Base-by-base conservation (phyloP, 2,888 invertebrate species). In the Macropis europaea region DNA sequence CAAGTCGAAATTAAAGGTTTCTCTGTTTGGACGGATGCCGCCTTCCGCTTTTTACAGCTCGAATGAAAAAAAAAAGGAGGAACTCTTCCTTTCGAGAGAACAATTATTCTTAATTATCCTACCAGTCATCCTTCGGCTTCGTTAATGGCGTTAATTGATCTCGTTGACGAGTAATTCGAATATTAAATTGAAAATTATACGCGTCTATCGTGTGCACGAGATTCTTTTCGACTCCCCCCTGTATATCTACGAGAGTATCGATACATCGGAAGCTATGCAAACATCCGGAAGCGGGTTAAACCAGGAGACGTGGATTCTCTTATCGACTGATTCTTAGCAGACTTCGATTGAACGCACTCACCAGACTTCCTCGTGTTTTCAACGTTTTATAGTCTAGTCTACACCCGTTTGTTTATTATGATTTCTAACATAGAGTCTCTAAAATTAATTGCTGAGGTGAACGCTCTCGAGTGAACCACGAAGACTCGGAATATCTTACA, bases 61-160 rank as follows among this genome's bases (percentile, higher is more conserved):
- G 1, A 19, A 60, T 9, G 30, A 28, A 22, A 22, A 30, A 32
- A 13, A 1, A 11, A 9, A 47, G 11, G 19, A 28, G 6, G 17
- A 50, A 47, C 52, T 69, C 43, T 48, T 62, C 71, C 62, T 38
- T 53, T 47, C 50, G 42, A 24, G 24, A 24, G 34, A n/a, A n/a
- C 17, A 70, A 72, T 72, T 70, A 73, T 56, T 60, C 71, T 63
- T 73, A 73, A 73, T 73, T 72, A 72, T 48, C 30, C 56, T 7
- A n/a, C 38, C 36, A 28, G 42, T 42, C 66, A 61, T 47, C 38
- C 66, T 54, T 59, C 71, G 71, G 38, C 48, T 47, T 60, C 24
- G 17, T 71, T 63, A 73, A 73, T 71, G 53, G 38, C 13, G 45
- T 36, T 63, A 63, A 71, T 63, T 71, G 43, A 48, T 24, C 38